A percentile compares a stretch with the other conserved stretches of the same genome.
phyloP scores from a whole-genome alignment of 2,888 invertebrate genomes.

The Linyphia triangularis region DNA sequence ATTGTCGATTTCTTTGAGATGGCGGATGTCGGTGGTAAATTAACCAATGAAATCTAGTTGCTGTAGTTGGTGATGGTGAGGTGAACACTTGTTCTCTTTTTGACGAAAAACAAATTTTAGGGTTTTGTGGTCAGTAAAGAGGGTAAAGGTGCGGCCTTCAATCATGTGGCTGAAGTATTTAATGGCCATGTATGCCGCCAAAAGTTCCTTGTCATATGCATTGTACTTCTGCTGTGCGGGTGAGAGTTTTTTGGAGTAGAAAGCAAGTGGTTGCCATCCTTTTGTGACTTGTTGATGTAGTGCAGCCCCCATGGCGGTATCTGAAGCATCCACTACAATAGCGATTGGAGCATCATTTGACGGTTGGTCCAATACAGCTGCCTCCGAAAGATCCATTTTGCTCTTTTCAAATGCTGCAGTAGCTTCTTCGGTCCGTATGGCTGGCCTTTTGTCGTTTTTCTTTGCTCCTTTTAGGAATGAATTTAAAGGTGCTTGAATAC shows the following conservation, averaged over 20 bases:
- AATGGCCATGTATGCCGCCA: constrained; percentile 76
- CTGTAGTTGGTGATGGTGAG: too few species aligned
- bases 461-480: neutral
- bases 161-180: too few species aligned
- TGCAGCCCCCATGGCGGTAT: constrained; percentile 51
- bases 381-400: constrained; percentile 31
- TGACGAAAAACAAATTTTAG: too few species aligned
- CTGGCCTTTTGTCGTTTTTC: neutral
- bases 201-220: neutral
- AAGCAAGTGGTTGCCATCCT: constrained; percentile 64
- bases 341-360: neutral
- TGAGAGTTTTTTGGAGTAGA: neutral
- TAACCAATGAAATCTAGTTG: neutral
- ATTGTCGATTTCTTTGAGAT: too few species aligned
- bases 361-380: constrained; percentile 38
- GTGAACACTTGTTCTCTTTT: neutral
- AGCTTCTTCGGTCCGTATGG: constrained; percentile 17
- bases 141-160: too few species aligned
- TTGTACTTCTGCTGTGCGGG: neutral
- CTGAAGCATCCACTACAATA: neutral
- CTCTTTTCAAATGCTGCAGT: constrained; percentile 28
- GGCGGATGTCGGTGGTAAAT: constrained; percentile 40
- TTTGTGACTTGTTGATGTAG: constrained; percentile 76
- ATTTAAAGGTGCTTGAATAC: constrained; percentile 23
- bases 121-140: too few species aligned